A percentile compares a stretch with the other conserved stretches of the same genome.
These are phyloP conservation scores for Enteromius argenteus DNA, from an alignment of 2,797 vertebrate species.

Conservation along the genomic window DNA sequence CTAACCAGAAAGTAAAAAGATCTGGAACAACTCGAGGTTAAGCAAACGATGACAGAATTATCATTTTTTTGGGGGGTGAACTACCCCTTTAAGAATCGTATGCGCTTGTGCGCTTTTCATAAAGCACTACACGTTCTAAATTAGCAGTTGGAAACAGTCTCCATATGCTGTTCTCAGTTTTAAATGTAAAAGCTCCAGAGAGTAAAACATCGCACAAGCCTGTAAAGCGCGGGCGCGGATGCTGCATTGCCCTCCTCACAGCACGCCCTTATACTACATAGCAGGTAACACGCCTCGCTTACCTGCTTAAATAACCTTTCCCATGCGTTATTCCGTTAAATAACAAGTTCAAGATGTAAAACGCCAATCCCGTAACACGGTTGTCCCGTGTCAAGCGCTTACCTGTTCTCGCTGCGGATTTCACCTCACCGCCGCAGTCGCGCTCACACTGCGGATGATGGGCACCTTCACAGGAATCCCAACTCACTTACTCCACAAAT, in stretches of 20 bases:
- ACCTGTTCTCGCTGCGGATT: slow-evolving; percentile 87
- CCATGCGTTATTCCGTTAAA: slow-evolving; percentile 49
- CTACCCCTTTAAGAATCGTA: neutral
- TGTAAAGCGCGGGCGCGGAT: slow-evolving; percentile 69
- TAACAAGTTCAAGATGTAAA: slow-evolving; percentile 36
- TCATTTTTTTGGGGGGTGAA: neutral
- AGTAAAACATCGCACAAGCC: slow-evolving; percentile 15
- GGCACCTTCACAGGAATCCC: slow-evolving; percentile 79
- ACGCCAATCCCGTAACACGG: slow-evolving; percentile 37
- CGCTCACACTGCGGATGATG: slow-evolving; percentile 93
- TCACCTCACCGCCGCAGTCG: slow-evolving; percentile 86
- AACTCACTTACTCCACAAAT: slow-evolving; percentile 72
- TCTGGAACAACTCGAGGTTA: neutral
- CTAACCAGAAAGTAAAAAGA: neutral
- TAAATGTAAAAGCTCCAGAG: neutral
- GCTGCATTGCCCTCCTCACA: slow-evolving; percentile 72
- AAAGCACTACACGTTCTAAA: neutral
- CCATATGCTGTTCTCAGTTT: neutral
- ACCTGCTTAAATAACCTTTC: slow-evolving; percentile 68
- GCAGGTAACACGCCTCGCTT: slow-evolving; percentile 76
- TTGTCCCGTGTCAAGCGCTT: slow-evolving; percentile 72
- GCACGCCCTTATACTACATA: slow-evolving; percentile 58
- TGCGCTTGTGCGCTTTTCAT: neutral
- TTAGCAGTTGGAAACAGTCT: neutral
- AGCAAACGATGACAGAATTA: slow-evolving; percentile 3